Evolutionary conservation across 2,797 vertebrate species (phyloP), one percentile per base, ranked within the genome.

Genomic region (Pygocentrus nattereri): DNA sequence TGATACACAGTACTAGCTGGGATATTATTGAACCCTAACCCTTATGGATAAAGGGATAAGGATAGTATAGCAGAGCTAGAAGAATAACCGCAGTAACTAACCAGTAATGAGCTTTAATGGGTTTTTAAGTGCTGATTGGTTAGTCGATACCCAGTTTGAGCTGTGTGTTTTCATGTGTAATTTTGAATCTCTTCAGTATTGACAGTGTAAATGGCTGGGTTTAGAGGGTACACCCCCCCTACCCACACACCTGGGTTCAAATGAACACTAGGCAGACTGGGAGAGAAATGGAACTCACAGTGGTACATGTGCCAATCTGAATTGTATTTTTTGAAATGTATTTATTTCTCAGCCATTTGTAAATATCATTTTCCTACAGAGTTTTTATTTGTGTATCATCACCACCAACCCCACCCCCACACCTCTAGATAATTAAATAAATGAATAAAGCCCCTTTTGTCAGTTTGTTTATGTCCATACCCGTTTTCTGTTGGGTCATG

Each of bases 231-330:
- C 69, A 0, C 25, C 41, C 21, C 58, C 54, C n/a, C 2, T 38
- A 64, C 41, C 62, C 41, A 7, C 23, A 50, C 56, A 49, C 38
- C 11, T 52, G 13, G 6, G 27, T 4, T 50, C 3, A 11, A 70
- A 49, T 6, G 11, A 72, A 30, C 18, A 2, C 47, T 54, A 31
- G 49, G 25, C 34, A 41, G 64, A 1, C 18, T 52, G 19, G 49
- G 67, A 27, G 44, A 70, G 23, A 16, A 49, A 50, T 49, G 68
- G 44, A n/a, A 31, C 15, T 50, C 15, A 10, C 15, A 31, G 50
- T 72, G 69, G 69, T 90, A 92, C 79, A 92, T 90, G 94, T 94
- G 94, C 93, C 94, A 95, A 94, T 92, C 90, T 89, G 87, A 93
- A 91, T 88, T 87, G 86, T 94, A 92, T 94, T 94, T 93, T 74